Evolutionary conservation across 2,888 invertebrate genomes (phyloP), one percentile per base, ranked within the genome.

Genomic region (Tuberolachnus salignus): DNA sequence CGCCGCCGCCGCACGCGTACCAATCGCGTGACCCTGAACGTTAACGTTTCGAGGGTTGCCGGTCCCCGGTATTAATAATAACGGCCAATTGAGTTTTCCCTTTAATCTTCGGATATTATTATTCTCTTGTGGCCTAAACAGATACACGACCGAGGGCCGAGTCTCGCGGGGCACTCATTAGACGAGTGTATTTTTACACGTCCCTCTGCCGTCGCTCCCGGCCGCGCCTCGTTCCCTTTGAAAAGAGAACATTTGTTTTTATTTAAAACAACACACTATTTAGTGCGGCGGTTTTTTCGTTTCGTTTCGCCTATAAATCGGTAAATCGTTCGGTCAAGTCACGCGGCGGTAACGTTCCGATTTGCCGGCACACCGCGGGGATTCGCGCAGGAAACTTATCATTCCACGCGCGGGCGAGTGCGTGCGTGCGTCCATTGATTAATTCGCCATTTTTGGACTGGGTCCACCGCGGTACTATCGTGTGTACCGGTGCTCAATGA

Each of bases 371-470:
- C 72, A 21, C n/a, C n/a, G n/a, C n/a, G n/a, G n/a, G n/a, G 61
- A 63, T 74, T 64, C 14, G 73, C 23, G 14, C 21, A 44, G n/a
- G n/a, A n/a, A 57, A 53, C 46, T 59, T 49, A n/a, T n/a, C n/a
- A 46, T 49, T 49, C n/a, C 46, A 64, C 19, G 21, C 23, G 2
- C 49, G 13, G 9, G 26, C 16, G 61, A 3, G 21, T 13, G 34
- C 42, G 34, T 19, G 11, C 21, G 19, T 6, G 10, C 11, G 1
- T 66, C 46, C 75, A 75, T 75, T 75, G 75, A 75, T 67, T 55
- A 66, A 57, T 75, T 75, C 46, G 57, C 66, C 66, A 57, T 75
- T 57, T 75, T 57, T 75, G 75, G 75, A 66, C 46, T 75, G 57
- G 49, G 46, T 75, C 75, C 74, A 74, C 53, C 42, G 13, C 4